These are phyloP conservation scores for Leucophenga varia DNA, from an alignment of 1,140 invertebrate genomes.

Conservation along the genomic window DNA sequence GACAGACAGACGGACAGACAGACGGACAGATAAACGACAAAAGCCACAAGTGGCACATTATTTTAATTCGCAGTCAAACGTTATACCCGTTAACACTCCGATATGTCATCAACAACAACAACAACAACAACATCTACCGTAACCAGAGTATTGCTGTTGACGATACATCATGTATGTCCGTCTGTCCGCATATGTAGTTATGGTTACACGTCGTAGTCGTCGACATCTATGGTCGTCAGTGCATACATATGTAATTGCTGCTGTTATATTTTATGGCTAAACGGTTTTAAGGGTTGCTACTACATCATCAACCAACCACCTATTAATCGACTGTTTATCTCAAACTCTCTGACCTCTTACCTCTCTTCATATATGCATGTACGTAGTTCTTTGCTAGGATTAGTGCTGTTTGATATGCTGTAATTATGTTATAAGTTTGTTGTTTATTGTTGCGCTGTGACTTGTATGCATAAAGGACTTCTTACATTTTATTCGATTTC, in stretches of 20 bases:
- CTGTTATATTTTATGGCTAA: too few relatives aligned
- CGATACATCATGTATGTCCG: too few relatives aligned
- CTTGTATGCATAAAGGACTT: too few relatives aligned
- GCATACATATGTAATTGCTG: too few relatives aligned
- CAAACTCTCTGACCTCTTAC: conserved; percentile 1
- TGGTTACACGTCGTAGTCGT: too few relatives aligned
- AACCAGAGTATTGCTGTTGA: too few relatives aligned
- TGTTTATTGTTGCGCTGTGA: conserved; percentile 16
- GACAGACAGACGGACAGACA: too few relatives aligned
- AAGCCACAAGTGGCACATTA: conserved; percentile 56
- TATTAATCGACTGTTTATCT: too few relatives aligned
- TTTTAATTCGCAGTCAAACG: conserved; percentile 54
- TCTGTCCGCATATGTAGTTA: too few relatives aligned
- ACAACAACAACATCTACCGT: conserved; percentile 16
- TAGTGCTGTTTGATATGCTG: conserved; percentile 44
- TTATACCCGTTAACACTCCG: conserved; percentile 40
- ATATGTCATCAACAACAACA: conserved; percentile 29
- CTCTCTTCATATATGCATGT: not conserved
- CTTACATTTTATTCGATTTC: too few relatives aligned
- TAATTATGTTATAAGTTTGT: conserved; percentile 53
- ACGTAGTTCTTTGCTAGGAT: conserved; percentile 13
- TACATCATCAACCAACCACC: not conserved
- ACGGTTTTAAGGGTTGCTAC: conserved; percentile 22
- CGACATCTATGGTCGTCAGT: too few relatives aligned
- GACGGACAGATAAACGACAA: too few relatives aligned